phyloP scores from a whole-genome alignment of 1,140 invertebrate genomes.

The Penaeus indicus region DNA sequence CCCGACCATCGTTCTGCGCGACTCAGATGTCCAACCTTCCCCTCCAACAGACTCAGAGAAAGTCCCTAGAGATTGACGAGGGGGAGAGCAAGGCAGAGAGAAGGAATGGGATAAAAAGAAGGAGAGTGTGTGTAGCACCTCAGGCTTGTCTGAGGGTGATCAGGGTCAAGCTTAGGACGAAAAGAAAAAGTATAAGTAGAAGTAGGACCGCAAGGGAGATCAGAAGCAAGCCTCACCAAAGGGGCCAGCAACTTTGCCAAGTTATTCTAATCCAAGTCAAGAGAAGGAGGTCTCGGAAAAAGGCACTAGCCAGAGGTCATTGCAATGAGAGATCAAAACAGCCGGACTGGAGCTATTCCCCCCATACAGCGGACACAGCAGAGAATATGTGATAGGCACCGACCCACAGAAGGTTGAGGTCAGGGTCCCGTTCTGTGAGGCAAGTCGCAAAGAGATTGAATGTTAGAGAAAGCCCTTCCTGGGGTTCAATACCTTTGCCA shows the following conservation, averaged over 20 bases:
- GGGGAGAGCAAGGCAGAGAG: constrained; percentile 31
- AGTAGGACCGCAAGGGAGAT: constrained; percentile 32
- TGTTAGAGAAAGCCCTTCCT: not conserved
- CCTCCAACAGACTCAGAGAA: constrained; percentile 14
- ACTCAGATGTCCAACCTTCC: constrained; percentile 17
- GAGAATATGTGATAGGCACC: not conserved
- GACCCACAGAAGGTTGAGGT: not conserved
- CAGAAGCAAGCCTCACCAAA: not conserved
- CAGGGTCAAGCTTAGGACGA: constrained; percentile 11
- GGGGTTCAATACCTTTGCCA: constrained; percentile 43
- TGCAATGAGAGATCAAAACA: constrained; percentile 7
- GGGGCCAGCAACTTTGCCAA: not conserved
- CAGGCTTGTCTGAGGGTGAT: constrained; percentile 2
- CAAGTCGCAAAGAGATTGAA: constrained; percentile 15
- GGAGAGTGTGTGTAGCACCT: not conserved
- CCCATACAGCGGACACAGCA: not conserved
- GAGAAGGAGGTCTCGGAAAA: not conserved
- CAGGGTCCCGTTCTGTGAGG: not conserved
- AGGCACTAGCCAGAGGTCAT: not conserved
- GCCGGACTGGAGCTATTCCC: constrained; percentile 34
- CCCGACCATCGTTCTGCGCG: constrained; percentile 13
- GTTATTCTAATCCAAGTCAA: not conserved
- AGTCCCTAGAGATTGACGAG: constrained; percentile 25
- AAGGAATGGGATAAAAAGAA: not conserved
- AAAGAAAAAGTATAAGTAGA: constrained; percentile 31